Percentiles rank a stretch among this genome's conserved stretches.
phyloP scores from a whole-genome alignment of 2,888 invertebrate species.

The Auanema freiburgensis region DNA sequence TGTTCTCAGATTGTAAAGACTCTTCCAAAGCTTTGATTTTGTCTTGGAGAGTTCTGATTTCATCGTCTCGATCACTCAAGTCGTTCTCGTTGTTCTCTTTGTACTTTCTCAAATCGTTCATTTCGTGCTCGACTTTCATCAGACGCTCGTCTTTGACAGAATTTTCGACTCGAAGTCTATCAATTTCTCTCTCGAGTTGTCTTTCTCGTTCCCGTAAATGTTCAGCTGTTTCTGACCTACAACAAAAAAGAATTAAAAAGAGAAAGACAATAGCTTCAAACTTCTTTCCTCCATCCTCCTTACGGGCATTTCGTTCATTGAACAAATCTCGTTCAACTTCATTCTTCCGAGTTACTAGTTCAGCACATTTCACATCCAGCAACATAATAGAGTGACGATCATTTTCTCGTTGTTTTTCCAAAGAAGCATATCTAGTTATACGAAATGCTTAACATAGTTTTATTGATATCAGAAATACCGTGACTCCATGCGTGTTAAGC shows the following conservation, averaged over 20 bases:
- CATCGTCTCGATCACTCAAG: conserved; percentile 25
- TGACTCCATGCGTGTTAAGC: conserved; percentile 84
- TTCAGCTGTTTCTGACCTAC: conserved; percentile 28
- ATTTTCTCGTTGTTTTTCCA: conserved; percentile 75
- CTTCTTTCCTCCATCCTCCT: conserved; percentile 71
- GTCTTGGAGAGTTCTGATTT: conserved; percentile 74
- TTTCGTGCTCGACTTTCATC: conserved; percentile 71
- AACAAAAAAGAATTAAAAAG: not conserved
- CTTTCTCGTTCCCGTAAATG: conserved; percentile 43
- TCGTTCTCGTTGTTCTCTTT: conserved; percentile 64
- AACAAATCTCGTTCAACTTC: conserved; percentile 77
- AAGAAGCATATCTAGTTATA: conserved; percentile 74
- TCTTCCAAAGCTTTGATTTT: conserved; percentile 88
- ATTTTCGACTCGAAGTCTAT: conserved; percentile 36
- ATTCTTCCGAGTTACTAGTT: conserved; percentile 80
- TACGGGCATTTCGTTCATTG: conserved; percentile 68
- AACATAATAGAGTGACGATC: conserved; percentile 78
- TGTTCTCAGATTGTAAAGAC: conserved; percentile 90
- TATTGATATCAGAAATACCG: conserved; percentile 70
- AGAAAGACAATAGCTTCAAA: conserved; percentile 3
- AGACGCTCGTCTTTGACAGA: conserved; percentile 72
- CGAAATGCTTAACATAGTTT: not conserved
- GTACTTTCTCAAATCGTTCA: conserved; percentile 70
- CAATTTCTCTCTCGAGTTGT: conserved; percentile 40
- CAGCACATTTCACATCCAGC: conserved; percentile 80